Percentiles rank a stretch among this genome's conserved stretches.
Conservation (phyloP, 2,797 vertebrate genomes). For the Melanotaenia boesemani region DNA sequence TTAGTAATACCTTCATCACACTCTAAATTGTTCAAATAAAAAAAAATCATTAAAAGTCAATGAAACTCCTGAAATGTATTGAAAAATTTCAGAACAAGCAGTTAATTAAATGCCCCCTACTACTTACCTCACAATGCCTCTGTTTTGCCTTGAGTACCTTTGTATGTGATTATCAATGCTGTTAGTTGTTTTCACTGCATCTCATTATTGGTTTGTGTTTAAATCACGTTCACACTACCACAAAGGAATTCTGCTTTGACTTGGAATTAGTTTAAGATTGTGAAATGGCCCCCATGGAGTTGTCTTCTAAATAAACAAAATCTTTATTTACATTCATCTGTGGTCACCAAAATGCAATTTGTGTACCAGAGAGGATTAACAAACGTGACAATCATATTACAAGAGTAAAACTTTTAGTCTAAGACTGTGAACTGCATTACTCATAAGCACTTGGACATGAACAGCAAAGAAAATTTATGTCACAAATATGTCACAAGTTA, state of each 20-base stretch:
- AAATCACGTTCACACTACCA: conserved; percentile 15
- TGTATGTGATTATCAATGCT: conserved; percentile 10
- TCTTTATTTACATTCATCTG: neutral
- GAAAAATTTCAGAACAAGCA: neutral
- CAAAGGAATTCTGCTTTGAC: conserved; percentile 6
- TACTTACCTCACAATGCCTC: neutral
- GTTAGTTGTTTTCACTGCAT: conserved; percentile 4
- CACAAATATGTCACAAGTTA: neutral
- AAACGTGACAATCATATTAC: neutral
- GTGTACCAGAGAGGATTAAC: neutral
- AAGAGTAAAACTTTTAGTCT: neutral
- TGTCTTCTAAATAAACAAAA: neutral
- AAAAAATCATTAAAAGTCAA: neutral
- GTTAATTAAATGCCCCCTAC: neutral
- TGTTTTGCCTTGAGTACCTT: conserved; percentile 13
- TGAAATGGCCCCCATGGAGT: neutral
- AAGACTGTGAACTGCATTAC: neutral
- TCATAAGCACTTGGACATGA: no score
- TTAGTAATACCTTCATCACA: neutral
- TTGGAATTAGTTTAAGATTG: conserved; percentile 50
- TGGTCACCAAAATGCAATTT: neutral
- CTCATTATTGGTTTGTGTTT: neutral
- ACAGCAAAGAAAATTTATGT: neutral
- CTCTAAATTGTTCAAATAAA: conserved; percentile 10
- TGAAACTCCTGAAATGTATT: neutral